These are phyloP conservation scores for Didymodactylos carnosus DNA, from an alignment of 2,888 invertebrate genomes.

Conservation along the genomic window DNA sequence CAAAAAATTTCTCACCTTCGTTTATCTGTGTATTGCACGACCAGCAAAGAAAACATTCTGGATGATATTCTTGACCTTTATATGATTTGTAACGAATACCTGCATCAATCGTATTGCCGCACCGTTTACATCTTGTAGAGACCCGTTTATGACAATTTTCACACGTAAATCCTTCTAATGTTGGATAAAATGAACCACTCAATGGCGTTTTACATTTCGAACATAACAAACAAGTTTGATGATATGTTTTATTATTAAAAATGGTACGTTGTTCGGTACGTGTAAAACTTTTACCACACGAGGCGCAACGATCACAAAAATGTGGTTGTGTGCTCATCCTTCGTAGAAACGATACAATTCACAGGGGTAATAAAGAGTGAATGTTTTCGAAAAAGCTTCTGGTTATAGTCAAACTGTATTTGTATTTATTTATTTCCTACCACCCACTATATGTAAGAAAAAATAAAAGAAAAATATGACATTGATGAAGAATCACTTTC, in stretches of 20 bases:
- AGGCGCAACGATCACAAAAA: background rate
- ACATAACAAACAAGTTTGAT: background rate
- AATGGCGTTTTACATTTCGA: background rate
- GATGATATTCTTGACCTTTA: background rate
- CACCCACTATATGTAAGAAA: too few species aligned
- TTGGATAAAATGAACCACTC: background rate
- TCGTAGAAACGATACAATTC: too few species aligned
- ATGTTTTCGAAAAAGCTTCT: too few species aligned
- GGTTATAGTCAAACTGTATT: too few species aligned
- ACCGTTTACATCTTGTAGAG: background rate
- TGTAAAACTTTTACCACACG: background rate
- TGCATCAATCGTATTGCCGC: background rate
- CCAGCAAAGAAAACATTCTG: background rate
- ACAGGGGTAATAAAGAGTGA: too few species aligned
- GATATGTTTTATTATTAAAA: background rate
- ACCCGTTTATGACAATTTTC: background rate
- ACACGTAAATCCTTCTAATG: background rate
- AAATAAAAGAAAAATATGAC: too few species aligned
- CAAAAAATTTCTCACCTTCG: background rate
- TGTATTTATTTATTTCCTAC: too few species aligned
- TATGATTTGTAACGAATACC: background rate
- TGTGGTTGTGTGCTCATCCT: background rate
- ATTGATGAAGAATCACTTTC: too few species aligned
- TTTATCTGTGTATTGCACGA: background rate
- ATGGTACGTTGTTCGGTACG: background rate